phyloP scores from a whole-genome alignment of 2,797 vertebrate species.

The Ptychadena robeensis region DNA sequence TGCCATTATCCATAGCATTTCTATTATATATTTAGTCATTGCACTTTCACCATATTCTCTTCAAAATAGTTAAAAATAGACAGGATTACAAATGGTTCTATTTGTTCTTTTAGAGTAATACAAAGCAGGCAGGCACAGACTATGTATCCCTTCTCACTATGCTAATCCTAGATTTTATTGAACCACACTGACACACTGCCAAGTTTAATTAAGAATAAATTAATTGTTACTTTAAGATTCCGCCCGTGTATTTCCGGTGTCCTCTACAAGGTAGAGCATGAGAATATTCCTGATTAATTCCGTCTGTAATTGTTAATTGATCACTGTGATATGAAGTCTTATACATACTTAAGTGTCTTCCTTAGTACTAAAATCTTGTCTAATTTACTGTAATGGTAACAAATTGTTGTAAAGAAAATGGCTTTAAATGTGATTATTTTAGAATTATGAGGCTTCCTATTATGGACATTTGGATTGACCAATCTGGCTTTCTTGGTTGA shows the following conservation, averaged over 20 bases:
- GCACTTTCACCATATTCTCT: not conserved
- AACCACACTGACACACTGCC: not conserved
- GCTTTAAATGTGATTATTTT: not conserved
- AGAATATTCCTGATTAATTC: slow-evolving; percentile 3
- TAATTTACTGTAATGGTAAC: not conserved
- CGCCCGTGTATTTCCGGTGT: slow-evolving; percentile 16
- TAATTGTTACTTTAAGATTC: slow-evolving; percentile 4
- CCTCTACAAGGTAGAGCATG: slow-evolving; percentile 8
- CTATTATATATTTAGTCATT: not conserved
- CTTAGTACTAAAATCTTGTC: slow-evolving; percentile 4
- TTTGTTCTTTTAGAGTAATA: not conserved
- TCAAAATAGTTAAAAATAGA: not conserved
- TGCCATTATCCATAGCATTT: not conserved
- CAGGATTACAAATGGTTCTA: not conserved
- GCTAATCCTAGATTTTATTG: slow-evolving; percentile 13
- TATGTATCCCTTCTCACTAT: slow-evolving; percentile 7
- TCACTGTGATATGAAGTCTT: slow-evolving; percentile 3
- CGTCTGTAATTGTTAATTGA: slow-evolving; percentile 34
- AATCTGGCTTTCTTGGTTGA: not conserved
- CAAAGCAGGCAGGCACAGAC: not conserved
- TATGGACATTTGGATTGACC: not conserved
- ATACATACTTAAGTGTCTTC: slow-evolving; percentile 14
- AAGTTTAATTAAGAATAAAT: slow-evolving; percentile 37
- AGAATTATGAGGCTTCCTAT: not conserved
- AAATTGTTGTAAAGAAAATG: slow-evolving; percentile 4